These are phyloP conservation scores for Hyles euphorbiae DNA, from an alignment of 1,140 invertebrate genomes.

Conservation along the genomic window DNA sequence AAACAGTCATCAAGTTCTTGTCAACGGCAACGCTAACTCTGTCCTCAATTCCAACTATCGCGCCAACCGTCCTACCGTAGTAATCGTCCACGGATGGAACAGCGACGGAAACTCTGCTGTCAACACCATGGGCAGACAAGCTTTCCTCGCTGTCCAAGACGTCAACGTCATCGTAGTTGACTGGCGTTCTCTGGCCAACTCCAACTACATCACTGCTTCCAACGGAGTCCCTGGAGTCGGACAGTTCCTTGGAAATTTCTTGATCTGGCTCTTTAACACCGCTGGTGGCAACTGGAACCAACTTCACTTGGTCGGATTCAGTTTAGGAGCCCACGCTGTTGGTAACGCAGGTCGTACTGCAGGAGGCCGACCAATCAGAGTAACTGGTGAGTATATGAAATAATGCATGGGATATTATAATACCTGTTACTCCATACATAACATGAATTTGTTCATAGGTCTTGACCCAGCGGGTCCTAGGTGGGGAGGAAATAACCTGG, in stretches of 20 bases:
- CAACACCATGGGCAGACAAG: conserved; percentile 36
- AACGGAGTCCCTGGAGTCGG: conserved; percentile 67
- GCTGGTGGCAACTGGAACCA: conserved; percentile 57
- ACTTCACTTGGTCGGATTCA: conserved; percentile 91
- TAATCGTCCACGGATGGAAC: conserved; percentile 52
- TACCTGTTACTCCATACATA: neutral
- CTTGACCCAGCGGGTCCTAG: conserved; percentile 81
- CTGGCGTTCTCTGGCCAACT: conserved; percentile 77
- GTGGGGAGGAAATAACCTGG: conserved; percentile 52
- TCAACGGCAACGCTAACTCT: conserved; percentile 35
- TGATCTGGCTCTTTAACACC: conserved; percentile 60
- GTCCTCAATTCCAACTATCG: conserved; percentile 38
- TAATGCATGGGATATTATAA: neutral
- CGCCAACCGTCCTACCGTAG: conserved; percentile 24
- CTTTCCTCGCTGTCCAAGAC: conserved; percentile 64
- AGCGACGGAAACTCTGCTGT: conserved; percentile 33
- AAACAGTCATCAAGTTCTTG: conserved; percentile 32
- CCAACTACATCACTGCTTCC: conserved; percentile 67
- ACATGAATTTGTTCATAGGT: conserved; percentile 42
- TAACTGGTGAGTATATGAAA: conserved; percentile 26
- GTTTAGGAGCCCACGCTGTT: conserved; percentile 90
- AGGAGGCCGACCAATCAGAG: conserved; percentile 13
- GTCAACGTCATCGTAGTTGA: conserved; percentile 80
- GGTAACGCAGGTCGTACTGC: conserved; percentile 80
- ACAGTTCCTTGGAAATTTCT: conserved; percentile 51